Evolutionary conservation across 2,888 invertebrate species (phyloP), one percentile per base, ranked within the genome.

Genomic region (Erannis defoliaria): DNA sequence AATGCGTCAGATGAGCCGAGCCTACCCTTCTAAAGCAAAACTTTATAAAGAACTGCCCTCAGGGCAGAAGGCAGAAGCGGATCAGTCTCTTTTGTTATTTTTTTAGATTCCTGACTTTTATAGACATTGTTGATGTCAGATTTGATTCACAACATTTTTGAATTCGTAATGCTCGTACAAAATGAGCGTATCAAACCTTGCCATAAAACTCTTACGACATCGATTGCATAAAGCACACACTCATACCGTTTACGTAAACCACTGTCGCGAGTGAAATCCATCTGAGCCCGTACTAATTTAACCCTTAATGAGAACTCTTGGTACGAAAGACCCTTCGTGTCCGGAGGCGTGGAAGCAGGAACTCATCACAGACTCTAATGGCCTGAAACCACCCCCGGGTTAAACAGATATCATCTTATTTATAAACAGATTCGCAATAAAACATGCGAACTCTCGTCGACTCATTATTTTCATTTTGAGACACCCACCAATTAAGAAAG

Each of bases 321-420:
- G 75, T 78, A 77, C 71, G 70, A 78, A 67, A 75, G 78, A 74
- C 84, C 86, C 86, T 82, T 70, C 79, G 65, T 85, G 82, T 73
- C 88, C 88, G 78, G 83, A 85, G 88, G 88, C 88, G 81, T 78
- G 86, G 87, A 87, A 85, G 79, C 81, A 79, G 80, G 83, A 80
- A 76, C 85, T 86, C 89, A 88, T 90, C 89, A 85, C 80, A 63
- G 81, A 62, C 77, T 84, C 86, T 90, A 90, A 90, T 88, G 88
- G 81, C 78, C 76, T 78, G 83, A 82, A 87, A 84, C 77, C 81
- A 80, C 85, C 85, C 82, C 73, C 71, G 74, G 80, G 80, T 84
- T 85, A 83, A 86, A 84, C 76, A 83, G 81, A 84, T 82, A 84
- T 81, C 78, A 78, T 81, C 74, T 79, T 76, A 82, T 80, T 79